phyloP scores from a whole-genome alignment of 2,797 vertebrate genomes.

The Arctocebus calabarensis region DNA sequence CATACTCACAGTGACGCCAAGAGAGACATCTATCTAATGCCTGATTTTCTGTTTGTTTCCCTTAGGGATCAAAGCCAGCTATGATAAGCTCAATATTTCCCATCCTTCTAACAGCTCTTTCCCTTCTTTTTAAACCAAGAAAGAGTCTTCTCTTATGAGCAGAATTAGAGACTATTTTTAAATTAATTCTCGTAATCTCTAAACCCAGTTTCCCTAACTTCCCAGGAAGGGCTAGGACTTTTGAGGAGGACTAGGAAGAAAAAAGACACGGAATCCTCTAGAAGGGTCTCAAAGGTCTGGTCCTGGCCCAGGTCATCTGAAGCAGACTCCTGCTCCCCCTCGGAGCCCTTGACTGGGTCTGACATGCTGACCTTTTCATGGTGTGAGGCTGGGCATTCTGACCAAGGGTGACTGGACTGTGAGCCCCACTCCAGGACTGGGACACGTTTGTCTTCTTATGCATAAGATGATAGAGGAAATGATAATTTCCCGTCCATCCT shows the following conservation, averaged over 20 bases:
- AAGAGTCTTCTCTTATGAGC: neutral
- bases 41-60: conserved; percentile 15
- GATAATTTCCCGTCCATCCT: neutral
- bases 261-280: neutral
- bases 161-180: conserved; percentile 15
- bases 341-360: neutral
- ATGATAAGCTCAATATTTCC: neutral
- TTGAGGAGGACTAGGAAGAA: neutral
- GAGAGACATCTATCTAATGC: neutral
- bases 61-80: neutral
- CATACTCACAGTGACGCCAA: neutral
- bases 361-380: neutral
- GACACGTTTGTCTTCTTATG: neutral
- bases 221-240: neutral
- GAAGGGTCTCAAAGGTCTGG: neutral
- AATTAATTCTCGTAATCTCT: neutral
- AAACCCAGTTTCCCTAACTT: neutral
- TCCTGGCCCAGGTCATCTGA: neutral
- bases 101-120: neutral
- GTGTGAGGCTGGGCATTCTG: neutral
- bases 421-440: neutral
- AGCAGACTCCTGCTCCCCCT: neutral
- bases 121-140: neutral
- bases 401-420: neutral
- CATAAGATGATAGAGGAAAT: neutral